Evolutionary conservation across 2,888 invertebrate species (phyloP).

Genomic region (Mythimna impura): DNA sequence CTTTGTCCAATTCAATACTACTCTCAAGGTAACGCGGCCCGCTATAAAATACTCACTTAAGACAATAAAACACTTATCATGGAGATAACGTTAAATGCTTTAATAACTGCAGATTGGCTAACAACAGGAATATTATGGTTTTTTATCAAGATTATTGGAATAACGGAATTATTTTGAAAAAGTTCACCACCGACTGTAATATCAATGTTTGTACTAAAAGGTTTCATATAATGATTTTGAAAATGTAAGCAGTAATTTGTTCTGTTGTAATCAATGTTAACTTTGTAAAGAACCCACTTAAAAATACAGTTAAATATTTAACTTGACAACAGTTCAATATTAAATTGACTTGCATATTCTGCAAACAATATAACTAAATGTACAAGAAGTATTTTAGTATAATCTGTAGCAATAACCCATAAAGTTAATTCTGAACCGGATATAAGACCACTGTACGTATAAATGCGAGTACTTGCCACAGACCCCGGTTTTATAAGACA

Average conservation of each 20-base stretch:
- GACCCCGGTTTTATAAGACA: slow-evolving; percentile 53
- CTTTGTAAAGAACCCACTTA: not conserved
- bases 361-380: slow-evolving; percentile 8
- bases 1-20: slow-evolving; percentile 74
- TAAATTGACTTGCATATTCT: not conserved
- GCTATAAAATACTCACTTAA: slow-evolving; percentile 60
- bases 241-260: slow-evolving; percentile 1
- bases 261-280: slow-evolving; percentile 10
- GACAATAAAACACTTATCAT: slow-evolving; percentile 63
- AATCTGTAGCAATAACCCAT: slow-evolving; percentile 50
- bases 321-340: not conserved
- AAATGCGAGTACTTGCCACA: slow-evolving; percentile 50
- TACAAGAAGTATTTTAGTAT: slow-evolving; percentile 37
- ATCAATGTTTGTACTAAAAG: not conserved
- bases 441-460: slow-evolving; percentile 48
- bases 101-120: slow-evolving; percentile 42
- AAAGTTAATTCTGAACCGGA: slow-evolving; percentile 61
- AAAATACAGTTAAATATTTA: not conserved
- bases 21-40: slow-evolving; percentile 68
- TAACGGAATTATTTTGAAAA: slow-evolving; percentile 8
- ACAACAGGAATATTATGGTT: slow-evolving; percentile 28
- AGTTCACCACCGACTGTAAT: not conserved
- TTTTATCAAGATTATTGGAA: slow-evolving; percentile 29
- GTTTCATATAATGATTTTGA: not conserved
- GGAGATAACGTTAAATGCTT: slow-evolving; percentile 47